Evolutionary conservation across 2,113 vertebrate genomes (phyloP).

Genomic region (Xenopus tropicalis): UCB_Xtro_10.0 CM004446.2:89673001-89673500

Average conservation of each 20-base stretch:
- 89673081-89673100: neutral
- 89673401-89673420: neutral
- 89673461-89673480: neutral
- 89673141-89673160: neutral
- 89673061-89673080: neutral
- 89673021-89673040: slow-evolving; percentile 96
- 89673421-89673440: too few species aligned
- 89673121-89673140: neutral
- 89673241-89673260: neutral
- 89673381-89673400: too few species aligned
- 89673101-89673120: slow-evolving; percentile 21
- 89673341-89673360: slow-evolving; percentile 20
- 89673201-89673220: neutral
- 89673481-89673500: slow-evolving; percentile 17
- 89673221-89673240: neutral
- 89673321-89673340: neutral
- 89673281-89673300: neutral
- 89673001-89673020: slow-evolving; percentile 92
- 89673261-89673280: neutral
- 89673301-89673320: neutral
- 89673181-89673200: too few species aligned
- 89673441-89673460: too few species aligned
- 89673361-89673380: neutral
- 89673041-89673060: slow-evolving; percentile 41
- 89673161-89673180: neutral